phyloP scores from a whole-genome alignment of 2,113 vertebrate species.

The Solenodon paradoxus region DNA sequence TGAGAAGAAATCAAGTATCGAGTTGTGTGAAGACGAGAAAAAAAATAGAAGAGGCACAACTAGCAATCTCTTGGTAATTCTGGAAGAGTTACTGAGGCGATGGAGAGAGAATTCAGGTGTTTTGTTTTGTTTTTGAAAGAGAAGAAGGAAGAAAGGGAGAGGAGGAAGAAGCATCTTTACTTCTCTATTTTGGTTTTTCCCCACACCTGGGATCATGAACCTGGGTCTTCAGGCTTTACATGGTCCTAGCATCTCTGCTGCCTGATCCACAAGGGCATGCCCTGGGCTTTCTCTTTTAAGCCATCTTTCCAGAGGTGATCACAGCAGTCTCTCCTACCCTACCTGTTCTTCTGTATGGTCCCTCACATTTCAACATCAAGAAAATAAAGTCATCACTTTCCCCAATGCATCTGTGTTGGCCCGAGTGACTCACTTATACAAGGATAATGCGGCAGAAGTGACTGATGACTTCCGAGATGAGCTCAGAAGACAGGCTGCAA shows the following conservation, averaged over 20 bases:
- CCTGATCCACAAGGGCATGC: too few species aligned
- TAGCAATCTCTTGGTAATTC: neutral
- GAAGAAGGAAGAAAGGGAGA: too few species aligned
- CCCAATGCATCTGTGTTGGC: neutral
- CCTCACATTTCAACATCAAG: neutral
- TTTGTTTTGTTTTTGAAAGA: too few species aligned
- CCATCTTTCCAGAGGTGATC: neutral
- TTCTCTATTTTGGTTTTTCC: too few species aligned
- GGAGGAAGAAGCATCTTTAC: too few species aligned
- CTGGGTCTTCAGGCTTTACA: too few species aligned
- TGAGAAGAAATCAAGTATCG: neutral
- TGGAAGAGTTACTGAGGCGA: neutral
- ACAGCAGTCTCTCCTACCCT: neutral
- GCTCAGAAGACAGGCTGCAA: neutral
- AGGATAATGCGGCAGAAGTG: neutral
- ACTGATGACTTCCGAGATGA: neutral
- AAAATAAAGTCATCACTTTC: neutral
- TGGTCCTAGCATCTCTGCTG: too few species aligned
- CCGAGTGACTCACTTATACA: neutral
- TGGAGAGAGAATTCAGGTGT: too few species aligned
- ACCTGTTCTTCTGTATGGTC: neutral
- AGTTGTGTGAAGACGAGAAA: neutral
- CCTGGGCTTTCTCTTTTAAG: too few species aligned
- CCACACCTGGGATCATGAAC: too few species aligned
- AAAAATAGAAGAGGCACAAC: neutral